Conservation (phyloP, 2,797 vertebrate genomes). For the Carcharodon carcharias region DNA sequence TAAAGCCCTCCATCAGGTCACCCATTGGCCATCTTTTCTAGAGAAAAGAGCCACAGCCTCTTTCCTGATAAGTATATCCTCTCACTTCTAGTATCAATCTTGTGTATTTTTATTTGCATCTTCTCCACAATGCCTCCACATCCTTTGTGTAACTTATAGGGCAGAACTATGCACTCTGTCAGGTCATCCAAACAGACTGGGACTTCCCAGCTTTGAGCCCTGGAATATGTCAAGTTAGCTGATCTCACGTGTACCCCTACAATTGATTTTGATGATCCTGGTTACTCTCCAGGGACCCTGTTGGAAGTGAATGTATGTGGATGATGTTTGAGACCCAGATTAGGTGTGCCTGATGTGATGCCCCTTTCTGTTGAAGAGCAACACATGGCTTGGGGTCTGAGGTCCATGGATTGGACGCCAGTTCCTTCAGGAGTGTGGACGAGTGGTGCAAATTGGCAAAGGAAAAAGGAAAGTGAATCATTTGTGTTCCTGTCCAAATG, state of each 20-base stretch:
- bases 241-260: not conserved
- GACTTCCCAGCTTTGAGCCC: not conserved
- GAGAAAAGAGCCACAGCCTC: not conserved
- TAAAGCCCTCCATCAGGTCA: not conserved
- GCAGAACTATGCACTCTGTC: not conserved
- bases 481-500: not conserved
- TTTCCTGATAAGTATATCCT: not conserved
- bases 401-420: not conserved
- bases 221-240: not conserved
- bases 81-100: not conserved
- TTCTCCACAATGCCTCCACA: not conserved
- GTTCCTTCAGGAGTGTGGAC: not conserved
- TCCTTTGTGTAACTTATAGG: not conserved
- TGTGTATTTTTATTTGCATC: no score
- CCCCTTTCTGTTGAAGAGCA: not conserved
- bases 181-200: not conserved
- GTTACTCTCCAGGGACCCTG: not conserved
- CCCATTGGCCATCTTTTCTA: not conserved
- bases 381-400: not conserved
- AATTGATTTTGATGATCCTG: no score
- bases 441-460: not conserved
- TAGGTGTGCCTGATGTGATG: not conserved
- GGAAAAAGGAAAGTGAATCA: not conserved
- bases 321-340: not conserved
- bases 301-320: not conserved